Evolutionary conservation across 1,140 invertebrate genomes (phyloP).

Genomic region (Drosophila mayri): DNA sequence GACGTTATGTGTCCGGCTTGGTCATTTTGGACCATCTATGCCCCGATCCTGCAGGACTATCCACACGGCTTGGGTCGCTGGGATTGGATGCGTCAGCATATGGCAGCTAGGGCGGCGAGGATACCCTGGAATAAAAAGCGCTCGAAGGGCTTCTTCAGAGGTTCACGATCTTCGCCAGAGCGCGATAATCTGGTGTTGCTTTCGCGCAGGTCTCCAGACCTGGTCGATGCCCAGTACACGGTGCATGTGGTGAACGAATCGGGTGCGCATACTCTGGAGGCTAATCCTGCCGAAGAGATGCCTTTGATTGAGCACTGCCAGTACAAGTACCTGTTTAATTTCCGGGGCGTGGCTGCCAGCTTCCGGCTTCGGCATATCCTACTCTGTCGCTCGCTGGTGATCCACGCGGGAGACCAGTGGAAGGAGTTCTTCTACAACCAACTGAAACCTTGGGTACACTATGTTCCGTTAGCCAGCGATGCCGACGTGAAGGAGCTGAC

Average conservation of each 20-base stretch:
- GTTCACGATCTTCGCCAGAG: slow-evolving; percentile 96
- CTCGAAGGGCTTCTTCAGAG: slow-evolving; percentile 93
- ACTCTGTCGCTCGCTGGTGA: slow-evolving; percentile 96
- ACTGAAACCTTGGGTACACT: slow-evolving; percentile 98
- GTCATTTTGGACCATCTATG: slow-evolving; percentile 97
- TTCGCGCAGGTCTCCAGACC: slow-evolving; percentile 90
- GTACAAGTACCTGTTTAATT: slow-evolving; percentile 98
- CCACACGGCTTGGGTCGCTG: slow-evolving; percentile 96
- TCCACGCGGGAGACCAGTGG: slow-evolving; percentile 98
- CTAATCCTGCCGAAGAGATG: slow-evolving; percentile 93
- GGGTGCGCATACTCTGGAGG: slow-evolving; percentile 94
- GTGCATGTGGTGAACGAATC: slow-evolving; percentile 96
- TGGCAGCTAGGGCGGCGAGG: slow-evolving; percentile 88
- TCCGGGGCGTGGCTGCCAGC: slow-evolving; percentile 98
- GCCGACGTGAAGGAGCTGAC: slow-evolving; percentile 89
- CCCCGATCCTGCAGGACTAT: slow-evolving; percentile 96
- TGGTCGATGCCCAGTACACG: slow-evolving; percentile 98
- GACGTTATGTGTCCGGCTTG: slow-evolving; percentile 99
- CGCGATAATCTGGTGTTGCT: slow-evolving; percentile 94
- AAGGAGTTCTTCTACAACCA: slow-evolving; percentile 97
- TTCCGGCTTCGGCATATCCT: slow-evolving; percentile 99
- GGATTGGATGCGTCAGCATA: slow-evolving; percentile 92
- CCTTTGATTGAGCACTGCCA: slow-evolving; percentile 96
- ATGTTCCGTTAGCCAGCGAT: slow-evolving; percentile 94
- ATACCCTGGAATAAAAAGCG: slow-evolving; percentile 93